Conservation (phyloP, 2,113 vertebrate species). For the Prunella himalayana region DNA sequence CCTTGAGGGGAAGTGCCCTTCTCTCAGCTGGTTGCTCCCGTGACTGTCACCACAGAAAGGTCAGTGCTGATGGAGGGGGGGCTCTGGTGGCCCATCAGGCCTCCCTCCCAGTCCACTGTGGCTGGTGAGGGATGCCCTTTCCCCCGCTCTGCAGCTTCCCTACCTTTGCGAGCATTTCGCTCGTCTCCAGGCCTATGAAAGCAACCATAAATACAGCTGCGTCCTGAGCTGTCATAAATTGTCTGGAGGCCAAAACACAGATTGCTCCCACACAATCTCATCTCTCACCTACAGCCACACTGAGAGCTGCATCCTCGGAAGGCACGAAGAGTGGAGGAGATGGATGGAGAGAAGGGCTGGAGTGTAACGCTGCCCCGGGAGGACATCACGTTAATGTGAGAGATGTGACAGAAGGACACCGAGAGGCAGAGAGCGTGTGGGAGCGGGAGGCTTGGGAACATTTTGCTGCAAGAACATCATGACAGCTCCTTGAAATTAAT, state of each 20-base stretch:
- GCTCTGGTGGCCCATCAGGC: background rate
- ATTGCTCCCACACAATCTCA: background rate
- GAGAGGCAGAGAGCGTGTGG: background rate
- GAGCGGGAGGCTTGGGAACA: background rate
- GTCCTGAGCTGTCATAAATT: background rate
- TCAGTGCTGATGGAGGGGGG: accelerated
- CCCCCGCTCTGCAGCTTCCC: background rate
- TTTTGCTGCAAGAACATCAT: slow-evolving; percentile 26
- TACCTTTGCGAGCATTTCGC: accelerated
- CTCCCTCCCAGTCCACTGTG: background rate
- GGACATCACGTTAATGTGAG: background rate
- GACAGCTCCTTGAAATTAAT: slow-evolving; percentile 40
- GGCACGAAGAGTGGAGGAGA: background rate
- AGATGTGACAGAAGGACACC: slow-evolving; percentile 38
- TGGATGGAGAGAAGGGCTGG: slow-evolving; percentile 31
- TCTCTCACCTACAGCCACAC: slow-evolving; percentile 36
- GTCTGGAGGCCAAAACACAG: slow-evolving; percentile 18
- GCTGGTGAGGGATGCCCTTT: background rate
- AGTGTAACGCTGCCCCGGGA: background rate
- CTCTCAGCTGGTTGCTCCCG: background rate
- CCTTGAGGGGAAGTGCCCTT: background rate
- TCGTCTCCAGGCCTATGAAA: background rate
- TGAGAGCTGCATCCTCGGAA: background rate
- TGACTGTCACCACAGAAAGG: background rate
- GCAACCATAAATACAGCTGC: background rate